Conservation (phyloP, 2,797 vertebrate genomes). For the Lagorchestes hirsutus region DNA sequence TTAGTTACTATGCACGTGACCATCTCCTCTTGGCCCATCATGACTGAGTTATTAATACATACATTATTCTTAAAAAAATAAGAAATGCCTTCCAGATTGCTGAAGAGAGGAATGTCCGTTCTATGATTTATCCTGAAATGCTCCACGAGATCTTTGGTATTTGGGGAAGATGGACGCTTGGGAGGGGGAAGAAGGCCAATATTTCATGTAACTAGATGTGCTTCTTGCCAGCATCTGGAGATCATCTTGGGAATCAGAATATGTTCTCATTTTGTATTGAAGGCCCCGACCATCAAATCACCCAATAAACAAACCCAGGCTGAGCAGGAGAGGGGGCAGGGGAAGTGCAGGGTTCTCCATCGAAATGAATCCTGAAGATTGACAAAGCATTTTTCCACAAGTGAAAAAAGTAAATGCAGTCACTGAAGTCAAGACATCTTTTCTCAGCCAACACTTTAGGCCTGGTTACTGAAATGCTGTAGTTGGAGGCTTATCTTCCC, state of each 20-base stretch:
- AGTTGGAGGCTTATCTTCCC: neutral
- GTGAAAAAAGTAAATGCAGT: neutral
- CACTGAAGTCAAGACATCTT: neutral
- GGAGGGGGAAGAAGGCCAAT: conserved; percentile 70
- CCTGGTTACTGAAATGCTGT: neutral
- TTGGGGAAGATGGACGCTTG: neutral
- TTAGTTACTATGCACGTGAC: conserved; percentile 73
- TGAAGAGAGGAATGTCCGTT: conserved; percentile 75
- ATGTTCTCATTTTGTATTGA: conserved; percentile 79
- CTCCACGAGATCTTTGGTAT: conserved; percentile 65
- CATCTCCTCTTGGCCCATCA: conserved; percentile 74
- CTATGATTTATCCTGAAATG: conserved; percentile 77
- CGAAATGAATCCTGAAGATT: neutral
- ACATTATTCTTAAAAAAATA: conserved; percentile 81
- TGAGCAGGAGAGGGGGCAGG: conserved; percentile 43
- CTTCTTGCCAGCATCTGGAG: conserved; percentile 81
- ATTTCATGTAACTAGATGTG: conserved; percentile 80
- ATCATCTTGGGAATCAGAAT: conserved; percentile 79
- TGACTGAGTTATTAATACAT: conserved; percentile 77
- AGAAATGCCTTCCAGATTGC: conserved; percentile 81
- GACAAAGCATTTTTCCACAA: neutral
- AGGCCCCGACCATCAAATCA: conserved; percentile 69
- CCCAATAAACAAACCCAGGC: conserved; percentile 68
- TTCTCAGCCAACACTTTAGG: neutral
- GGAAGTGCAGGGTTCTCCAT: neutral